Percentiles rank a stretch among this genome's conserved stretches.
Evolutionary conservation across 92 coral and sea anemone genomes (phyloP).

Genomic region (Montipora capitata): DNA sequence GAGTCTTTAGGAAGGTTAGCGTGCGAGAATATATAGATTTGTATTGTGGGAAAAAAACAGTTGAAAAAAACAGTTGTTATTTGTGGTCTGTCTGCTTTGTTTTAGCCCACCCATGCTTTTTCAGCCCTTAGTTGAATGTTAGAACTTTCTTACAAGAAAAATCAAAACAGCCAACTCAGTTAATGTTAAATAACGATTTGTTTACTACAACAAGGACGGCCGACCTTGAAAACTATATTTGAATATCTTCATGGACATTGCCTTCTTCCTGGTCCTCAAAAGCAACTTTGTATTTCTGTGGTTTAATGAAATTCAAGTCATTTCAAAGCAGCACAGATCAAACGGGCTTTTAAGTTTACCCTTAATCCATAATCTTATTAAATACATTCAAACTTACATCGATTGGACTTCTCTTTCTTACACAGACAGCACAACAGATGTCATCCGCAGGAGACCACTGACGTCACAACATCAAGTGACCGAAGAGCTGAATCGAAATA

Average conservation of each 20-base stretch:
- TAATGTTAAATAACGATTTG: neutral
- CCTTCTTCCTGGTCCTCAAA: too few relatives aligned
- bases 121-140: neutral
- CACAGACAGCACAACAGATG: constrained; percentile 5
- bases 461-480: neutral
- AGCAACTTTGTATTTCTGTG: neutral
- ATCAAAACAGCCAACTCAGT: neutral
- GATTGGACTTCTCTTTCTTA: neutral
- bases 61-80: neutral
- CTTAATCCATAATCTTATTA: too few relatives aligned
- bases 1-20: too few relatives aligned
- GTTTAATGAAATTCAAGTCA: neutral
- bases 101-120: neutral
- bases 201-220: neutral
- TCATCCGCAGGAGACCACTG: constrained; percentile 25
- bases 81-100: neutral
- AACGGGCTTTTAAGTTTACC: neutral
- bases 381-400: too few relatives aligned
- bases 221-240: too few relatives aligned
- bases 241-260: too few relatives aligned
- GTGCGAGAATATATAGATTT: too few relatives aligned
- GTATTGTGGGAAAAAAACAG: too few relatives aligned
- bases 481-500: neutral
- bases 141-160: neutral
- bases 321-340: neutral